phyloP scores from a whole-genome alignment of 1,140 invertebrate species.

The Eupeodes corollae region DNA sequence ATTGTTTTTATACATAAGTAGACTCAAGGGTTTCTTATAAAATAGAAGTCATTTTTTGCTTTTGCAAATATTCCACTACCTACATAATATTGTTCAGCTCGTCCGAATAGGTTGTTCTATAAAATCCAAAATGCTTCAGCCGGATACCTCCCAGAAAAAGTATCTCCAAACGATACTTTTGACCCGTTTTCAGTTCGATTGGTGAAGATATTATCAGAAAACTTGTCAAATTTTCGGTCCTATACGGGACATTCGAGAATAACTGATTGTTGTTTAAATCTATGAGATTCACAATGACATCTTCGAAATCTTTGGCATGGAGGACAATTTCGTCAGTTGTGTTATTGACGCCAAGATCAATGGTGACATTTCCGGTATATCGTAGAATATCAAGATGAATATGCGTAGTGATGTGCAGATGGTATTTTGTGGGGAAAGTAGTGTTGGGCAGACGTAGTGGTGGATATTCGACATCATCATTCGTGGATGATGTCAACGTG shows the following conservation, averaged over 20 bases:
- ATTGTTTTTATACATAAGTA: no score
- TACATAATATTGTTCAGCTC: slow-evolving; percentile 20
- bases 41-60: no score
- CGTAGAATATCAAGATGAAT: slow-evolving; percentile 39
- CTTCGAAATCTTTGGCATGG: slow-evolving; percentile 37
- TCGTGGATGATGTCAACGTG: neutral
- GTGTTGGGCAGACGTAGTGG: slow-evolving; percentile 45
- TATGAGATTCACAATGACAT: slow-evolving; percentile 20
- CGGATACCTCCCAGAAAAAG: slow-evolving; percentile 24
- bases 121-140: slow-evolving; percentile 45
- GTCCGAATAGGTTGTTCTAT: slow-evolving; percentile 44
- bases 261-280: slow-evolving; percentile 11
- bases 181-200: slow-evolving; percentile 21
- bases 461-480: neutral
- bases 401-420: slow-evolving; percentile 49
- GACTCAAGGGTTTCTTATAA: no score
- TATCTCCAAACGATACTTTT: slow-evolving; percentile 24
- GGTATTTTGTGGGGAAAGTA: slow-evolving; percentile 50
- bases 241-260: slow-evolving; percentile 22
- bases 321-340: slow-evolving; percentile 40
- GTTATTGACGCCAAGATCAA: slow-evolving; percentile 38
- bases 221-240: slow-evolving; percentile 7
- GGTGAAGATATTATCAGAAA: slow-evolving; percentile 18
- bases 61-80: slow-evolving; percentile 8
- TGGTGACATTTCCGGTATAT: slow-evolving; percentile 49